Evolutionary conservation across 2,888 invertebrate species (phyloP).

Genomic region (Idaea dimidiata): DNA sequence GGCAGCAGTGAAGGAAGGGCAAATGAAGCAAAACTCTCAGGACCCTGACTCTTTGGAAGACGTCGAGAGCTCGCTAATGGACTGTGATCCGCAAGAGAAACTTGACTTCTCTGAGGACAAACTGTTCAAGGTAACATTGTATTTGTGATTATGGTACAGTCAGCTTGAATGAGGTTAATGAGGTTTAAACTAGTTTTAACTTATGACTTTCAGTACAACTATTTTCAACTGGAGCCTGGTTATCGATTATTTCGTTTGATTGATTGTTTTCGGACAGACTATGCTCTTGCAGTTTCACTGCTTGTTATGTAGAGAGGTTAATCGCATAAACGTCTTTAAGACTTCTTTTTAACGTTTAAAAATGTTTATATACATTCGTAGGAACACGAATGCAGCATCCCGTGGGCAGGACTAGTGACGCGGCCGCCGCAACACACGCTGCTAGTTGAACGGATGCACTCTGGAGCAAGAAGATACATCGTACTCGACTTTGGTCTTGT

Average conservation of each 20-base stretch:
- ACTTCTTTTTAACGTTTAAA: not conserved
- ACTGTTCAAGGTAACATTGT: constrained; percentile 52
- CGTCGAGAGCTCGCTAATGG: constrained; percentile 69
- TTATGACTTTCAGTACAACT: too few species aligned
- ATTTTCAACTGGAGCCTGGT: too few species aligned
- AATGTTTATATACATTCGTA: constrained; percentile 25
- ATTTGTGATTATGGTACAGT: not conserved
- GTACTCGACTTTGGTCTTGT: constrained; percentile 95
- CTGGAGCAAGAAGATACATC: constrained; percentile 94
- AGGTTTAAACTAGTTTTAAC: too few species aligned
- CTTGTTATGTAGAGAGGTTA: too few species aligned
- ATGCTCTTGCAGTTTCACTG: too few species aligned
- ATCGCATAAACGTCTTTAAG: constrained; percentile 8
- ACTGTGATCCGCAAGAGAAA: constrained; percentile 73
- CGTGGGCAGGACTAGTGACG: constrained; percentile 89
- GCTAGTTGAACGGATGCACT: constrained; percentile 96
- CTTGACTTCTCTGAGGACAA: constrained; percentile 64
- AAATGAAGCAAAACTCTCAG: constrained; percentile 61
- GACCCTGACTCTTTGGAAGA: constrained; percentile 70
- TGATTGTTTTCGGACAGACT: too few species aligned
- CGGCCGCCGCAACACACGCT: constrained; percentile 92
- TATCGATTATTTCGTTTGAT: too few species aligned
- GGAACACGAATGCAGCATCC: constrained; percentile 76
- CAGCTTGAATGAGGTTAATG: too few species aligned
- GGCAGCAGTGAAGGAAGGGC: constrained; percentile 67